Base-by-base conservation (phyloP, 1,140 invertebrate species). In the Drosophila baimaii region DNA sequence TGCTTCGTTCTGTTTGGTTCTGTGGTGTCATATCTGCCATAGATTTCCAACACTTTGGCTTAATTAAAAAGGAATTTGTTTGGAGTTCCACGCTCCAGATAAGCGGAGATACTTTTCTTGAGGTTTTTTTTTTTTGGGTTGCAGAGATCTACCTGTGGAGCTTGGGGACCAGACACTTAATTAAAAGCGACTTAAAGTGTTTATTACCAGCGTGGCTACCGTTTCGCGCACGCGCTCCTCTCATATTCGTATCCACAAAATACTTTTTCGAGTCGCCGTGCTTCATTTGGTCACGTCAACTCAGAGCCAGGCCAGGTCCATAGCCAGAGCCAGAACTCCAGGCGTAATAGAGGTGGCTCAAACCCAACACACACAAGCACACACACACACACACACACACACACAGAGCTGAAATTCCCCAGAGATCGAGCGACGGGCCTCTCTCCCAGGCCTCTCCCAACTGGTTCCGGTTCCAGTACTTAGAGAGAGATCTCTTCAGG, bases 121-220 rank as follows among this genome's bases (percentile, higher is more conserved):
- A 21, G 9, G 2, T 8, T 10, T 2, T 10, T 2, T 15, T 9
- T 19, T 10, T 21, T 19, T 29, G 9, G 17, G 35, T 31, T 77
- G 35, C 10, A 54, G 31, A 35, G 13, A 8, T 64, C 61, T 61
- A 78, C 68, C 81, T 81, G 81, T 69, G 56, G 47, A 66, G 81
- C 71, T 56, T 71, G 33, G 39, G 55, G 37, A 25, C 43, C 73
- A 49, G 79, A 44, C 79, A 78, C 85, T 79, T 91, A 90, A 91
- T 91, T 91, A 91, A 91, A 91, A 85, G 74, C 84, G 85, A 82
- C 88, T 91, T 89, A 91, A 91, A 88, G 86, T 77, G 83, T 91
- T 91, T 75, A 89, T 91, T 91, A 90, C 85, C 76, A 77, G 69
- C 70, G 43, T 43, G 52, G 90, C 90, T 91, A 91, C 90, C 66